A percentile compares a stretch with the other conserved stretches of the same genome.
Evolutionary conservation across 1,140 invertebrate species (phyloP).

Genomic region (Halyomorpha halys): DNA sequence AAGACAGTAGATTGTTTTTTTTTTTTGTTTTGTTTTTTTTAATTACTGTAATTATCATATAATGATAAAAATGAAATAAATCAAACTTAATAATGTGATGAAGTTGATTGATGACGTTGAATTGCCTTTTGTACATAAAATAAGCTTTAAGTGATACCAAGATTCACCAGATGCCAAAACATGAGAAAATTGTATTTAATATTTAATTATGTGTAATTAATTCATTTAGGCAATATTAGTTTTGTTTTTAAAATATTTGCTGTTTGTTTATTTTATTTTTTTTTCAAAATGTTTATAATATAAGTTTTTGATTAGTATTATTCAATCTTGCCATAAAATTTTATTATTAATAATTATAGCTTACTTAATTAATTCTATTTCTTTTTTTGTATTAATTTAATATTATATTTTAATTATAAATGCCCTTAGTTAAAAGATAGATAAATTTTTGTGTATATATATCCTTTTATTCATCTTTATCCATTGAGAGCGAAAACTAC

Average conservation of each 20-base stretch:
- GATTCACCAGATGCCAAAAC: no score
- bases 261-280: constrained; percentile 13
- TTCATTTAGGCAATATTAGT: no score
- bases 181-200: no score
- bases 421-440: background rate
- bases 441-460: background rate
- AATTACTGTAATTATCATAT: constrained; percentile 1
- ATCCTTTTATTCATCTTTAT: background rate
- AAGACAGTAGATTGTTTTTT: background rate
- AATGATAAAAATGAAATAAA: constrained; percentile 7
- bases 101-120: no score
- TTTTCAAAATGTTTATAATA: constrained; percentile 4
- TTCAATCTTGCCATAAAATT: constrained; percentile 13
- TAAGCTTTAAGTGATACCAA: no score
- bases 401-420: constrained; percentile 12
- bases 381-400: background rate
- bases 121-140: no score
- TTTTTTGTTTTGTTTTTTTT: background rate
- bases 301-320: constrained; percentile 7
- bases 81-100: no score
- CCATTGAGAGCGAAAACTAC: constrained; percentile 12
- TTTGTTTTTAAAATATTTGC: background rate
- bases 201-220: no score
- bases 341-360: constrained; percentile 12
- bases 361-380: constrained; percentile 1